These are phyloP conservation scores for Tetrao urogallus DNA, from an alignment of 2,113 vertebrate genomes.

Conservation along the genomic window DNA sequence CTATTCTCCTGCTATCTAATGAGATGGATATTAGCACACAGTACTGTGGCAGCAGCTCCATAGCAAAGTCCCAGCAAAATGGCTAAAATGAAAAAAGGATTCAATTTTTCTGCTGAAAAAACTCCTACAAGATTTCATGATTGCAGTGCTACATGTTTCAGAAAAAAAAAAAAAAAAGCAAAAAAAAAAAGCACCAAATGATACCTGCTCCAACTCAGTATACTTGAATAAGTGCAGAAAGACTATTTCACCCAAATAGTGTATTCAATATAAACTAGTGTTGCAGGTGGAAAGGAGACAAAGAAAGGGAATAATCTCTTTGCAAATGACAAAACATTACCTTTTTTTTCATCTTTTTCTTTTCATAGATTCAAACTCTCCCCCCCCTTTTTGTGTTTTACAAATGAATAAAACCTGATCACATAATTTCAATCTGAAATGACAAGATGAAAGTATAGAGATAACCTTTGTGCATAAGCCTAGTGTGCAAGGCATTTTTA, in stretches of 20 bases:
- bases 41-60: conserved; percentile 25
- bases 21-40: not conserved
- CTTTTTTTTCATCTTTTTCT: not conserved
- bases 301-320: not conserved
- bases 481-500: not conserved
- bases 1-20: conserved; percentile 49
- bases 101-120: not conserved
- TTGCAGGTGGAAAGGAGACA: not conserved
- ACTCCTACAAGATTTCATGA: not conserved
- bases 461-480: not conserved
- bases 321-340: not conserved
- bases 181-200: not conserved
- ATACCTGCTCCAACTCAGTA: not conserved
- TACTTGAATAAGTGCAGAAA: not conserved
- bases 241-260: not conserved
- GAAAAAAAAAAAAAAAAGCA: not conserved
- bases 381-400: rapidly evolving
- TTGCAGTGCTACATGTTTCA: not conserved
- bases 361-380: not conserved
- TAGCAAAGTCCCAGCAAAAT: not conserved
- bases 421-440: not conserved
- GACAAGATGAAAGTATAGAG: not conserved
- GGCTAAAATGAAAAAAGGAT: not conserved
- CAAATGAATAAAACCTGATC: not conserved
- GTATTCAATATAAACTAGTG: not conserved